Evolutionary conservation across 2,797 vertebrate species (phyloP).

Genomic region (Anguilla obscura): DNA sequence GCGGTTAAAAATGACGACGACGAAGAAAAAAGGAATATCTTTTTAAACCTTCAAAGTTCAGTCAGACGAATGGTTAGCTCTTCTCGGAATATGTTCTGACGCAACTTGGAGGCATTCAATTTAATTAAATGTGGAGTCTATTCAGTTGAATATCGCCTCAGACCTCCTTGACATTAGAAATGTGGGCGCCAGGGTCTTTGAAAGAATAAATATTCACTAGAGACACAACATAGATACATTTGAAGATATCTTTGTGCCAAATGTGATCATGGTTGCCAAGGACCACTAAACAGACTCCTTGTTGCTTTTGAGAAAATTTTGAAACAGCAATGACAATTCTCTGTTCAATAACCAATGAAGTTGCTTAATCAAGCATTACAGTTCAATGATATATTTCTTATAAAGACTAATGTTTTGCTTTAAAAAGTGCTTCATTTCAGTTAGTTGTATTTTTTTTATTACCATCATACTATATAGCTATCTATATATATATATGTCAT

Average conservation of each 20-base stretch:
- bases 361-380: conserved; percentile 40
- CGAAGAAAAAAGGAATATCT: conserved; percentile 38
- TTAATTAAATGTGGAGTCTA: conserved; percentile 23
- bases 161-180: neutral
- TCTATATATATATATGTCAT: conserved; percentile 70
- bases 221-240: neutral
- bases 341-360: conserved; percentile 36
- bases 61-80: conserved; percentile 36
- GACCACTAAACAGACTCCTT: conserved; percentile 25
- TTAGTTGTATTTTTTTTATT: conserved; percentile 66
- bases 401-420: conserved; percentile 68
- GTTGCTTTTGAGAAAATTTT: conserved; percentile 20
- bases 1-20: conserved; percentile 36
- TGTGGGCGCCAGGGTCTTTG: neutral
- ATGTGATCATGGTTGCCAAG: conserved; percentile 26
- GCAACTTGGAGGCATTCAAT: conserved; percentile 21
- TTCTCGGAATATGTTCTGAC: conserved; percentile 22
- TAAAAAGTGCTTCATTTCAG: conserved; percentile 78
- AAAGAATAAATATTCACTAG: neutral
- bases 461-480: conserved; percentile 71
- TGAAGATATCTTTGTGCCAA: conserved; percentile 11
- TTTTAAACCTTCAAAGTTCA: conserved; percentile 28
- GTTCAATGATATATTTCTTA: conserved; percentile 53
- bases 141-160: neutral
- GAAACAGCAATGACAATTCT: conserved; percentile 27